Percentiles rank a stretch among this genome's conserved stretches.
phyloP scores from a whole-genome alignment of 2,888 invertebrate species.

The Pristionchus mayeri region DNA sequence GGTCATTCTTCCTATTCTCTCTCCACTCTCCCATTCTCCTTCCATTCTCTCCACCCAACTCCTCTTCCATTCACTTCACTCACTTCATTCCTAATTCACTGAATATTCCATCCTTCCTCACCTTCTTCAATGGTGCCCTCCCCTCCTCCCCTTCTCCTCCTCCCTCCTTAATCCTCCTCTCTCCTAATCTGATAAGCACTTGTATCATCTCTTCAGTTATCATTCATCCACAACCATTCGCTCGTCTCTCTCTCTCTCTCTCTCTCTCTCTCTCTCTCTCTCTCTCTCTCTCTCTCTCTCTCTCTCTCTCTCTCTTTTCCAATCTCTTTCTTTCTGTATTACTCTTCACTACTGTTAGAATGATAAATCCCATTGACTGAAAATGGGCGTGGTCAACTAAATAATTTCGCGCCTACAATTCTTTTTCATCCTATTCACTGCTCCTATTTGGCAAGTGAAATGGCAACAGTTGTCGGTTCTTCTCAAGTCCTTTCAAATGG shows the following conservation, averaged over 20 bases:
- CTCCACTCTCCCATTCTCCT: not conserved
- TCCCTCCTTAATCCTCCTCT: not conserved
- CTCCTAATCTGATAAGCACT: conserved; percentile 44
- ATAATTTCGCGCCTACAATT: not conserved
- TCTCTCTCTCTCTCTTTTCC: not conserved
- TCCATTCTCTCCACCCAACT: not conserved
- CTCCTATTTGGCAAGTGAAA: not conserved
- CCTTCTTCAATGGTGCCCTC: no score
- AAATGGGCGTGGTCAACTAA: not conserved
- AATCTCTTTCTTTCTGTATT: no score
- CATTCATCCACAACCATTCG: conserved; percentile 50
- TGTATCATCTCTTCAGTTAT: conserved; percentile 51
- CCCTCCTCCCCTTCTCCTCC: not conserved
- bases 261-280: no score
- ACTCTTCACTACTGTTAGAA: no score
- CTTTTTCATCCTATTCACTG: not conserved
- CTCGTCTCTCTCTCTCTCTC: conserved; percentile 35
- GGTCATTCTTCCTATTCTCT: not conserved
- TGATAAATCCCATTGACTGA: not conserved
- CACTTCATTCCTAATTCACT: not conserved
- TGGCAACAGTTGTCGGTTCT: not conserved
- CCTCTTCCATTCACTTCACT: not conserved
- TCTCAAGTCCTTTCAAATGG: conserved; percentile 3
- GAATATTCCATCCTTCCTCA: no score
- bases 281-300: not conserved